Evolutionary conservation across 2,113 vertebrate genomes (phyloP).

Genomic region (Aythya baeri): DNA sequence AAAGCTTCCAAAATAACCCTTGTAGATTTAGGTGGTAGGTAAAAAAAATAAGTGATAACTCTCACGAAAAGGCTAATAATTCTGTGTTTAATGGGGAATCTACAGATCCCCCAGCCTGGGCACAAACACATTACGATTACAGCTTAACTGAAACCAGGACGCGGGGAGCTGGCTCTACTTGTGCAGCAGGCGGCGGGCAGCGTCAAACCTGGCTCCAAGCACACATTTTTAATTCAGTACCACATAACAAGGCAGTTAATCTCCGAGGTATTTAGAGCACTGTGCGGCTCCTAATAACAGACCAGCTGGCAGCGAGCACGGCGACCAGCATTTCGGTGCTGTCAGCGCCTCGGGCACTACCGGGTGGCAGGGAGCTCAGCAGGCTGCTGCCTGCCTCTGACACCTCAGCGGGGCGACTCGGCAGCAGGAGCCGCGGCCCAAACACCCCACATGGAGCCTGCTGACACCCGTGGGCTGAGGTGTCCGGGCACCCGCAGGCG

Average conservation of each 20-base stretch:
- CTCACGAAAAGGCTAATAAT: background rate
- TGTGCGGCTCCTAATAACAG: rapidly evolving
- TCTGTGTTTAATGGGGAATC: background rate
- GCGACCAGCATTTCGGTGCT: rapidly evolving
- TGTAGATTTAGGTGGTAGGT: background rate
- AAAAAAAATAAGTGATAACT: background rate
- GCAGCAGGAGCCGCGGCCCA: too few relatives aligned
- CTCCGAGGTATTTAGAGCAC: rapidly evolving
- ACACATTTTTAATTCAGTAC: background rate
- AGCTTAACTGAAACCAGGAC: background rate
- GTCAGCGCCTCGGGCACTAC: background rate
- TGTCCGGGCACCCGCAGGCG: too few relatives aligned
- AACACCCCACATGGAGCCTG: too few relatives aligned
- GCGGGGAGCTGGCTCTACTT: rapidly evolving
- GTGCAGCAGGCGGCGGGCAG: background rate
- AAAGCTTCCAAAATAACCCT: background rate
- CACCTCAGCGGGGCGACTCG: too few relatives aligned
- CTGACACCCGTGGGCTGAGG: too few relatives aligned
- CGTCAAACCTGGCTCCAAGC: background rate
- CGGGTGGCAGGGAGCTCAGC: background rate
- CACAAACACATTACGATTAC: background rate
- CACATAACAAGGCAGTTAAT: background rate
- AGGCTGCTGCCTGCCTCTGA: background rate
- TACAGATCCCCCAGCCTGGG: rapidly evolving
- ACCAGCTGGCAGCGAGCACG: rapidly evolving